Base-by-base conservation (phyloP, 1,140 invertebrate genomes). In the Charaxes varanes region DNA sequence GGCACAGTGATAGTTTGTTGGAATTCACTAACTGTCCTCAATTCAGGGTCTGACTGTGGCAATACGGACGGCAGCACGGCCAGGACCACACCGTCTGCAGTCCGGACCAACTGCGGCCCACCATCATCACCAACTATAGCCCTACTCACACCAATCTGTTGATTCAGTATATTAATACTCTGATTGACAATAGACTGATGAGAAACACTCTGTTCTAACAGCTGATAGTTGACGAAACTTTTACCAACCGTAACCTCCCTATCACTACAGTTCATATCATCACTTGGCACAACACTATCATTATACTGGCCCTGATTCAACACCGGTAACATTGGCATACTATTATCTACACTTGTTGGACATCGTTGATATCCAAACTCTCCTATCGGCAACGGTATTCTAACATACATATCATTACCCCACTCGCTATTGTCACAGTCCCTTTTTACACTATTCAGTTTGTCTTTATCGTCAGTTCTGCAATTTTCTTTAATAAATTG, bases 131-230 rank as follows among this genome's bases (percentile, higher is more conserved):
- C 68, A 32, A 62, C 55, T 38, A 70, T 51, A 18, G 67, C 62
- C 46, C 72, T 53, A 62, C 53, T 76, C 33, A 78, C 73, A 60
- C 78, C 73, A 24, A 80, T 74, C 68, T 85, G 83, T 48, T 83
- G 80, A 62, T 81, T 85, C 46, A 85, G 62, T 70, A 84, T 83
- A 65, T 78, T 84, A 48, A 84, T 79, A 69, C 78, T 84, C 42
- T 84, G 80, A 71, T 83, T 85, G 43, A 84, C 77, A 66, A 84
- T 84, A 28, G 81, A 84, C 36, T 84, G 83, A 53, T 84, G 81
- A 28, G 77, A 69, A 41, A 84, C 72, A 73, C 80, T 82, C 44
- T 84, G 81, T 74, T 84, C 78, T 65, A 84, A 67, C 44, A 84
- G 69, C 52, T 84, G 80, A 62, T 84, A 85, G 66, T 85, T 84